Evolutionary conservation across 1,140 invertebrate species (phyloP), one percentile per base, ranked within the genome.

Genomic region (Phortica variegata): DNA sequence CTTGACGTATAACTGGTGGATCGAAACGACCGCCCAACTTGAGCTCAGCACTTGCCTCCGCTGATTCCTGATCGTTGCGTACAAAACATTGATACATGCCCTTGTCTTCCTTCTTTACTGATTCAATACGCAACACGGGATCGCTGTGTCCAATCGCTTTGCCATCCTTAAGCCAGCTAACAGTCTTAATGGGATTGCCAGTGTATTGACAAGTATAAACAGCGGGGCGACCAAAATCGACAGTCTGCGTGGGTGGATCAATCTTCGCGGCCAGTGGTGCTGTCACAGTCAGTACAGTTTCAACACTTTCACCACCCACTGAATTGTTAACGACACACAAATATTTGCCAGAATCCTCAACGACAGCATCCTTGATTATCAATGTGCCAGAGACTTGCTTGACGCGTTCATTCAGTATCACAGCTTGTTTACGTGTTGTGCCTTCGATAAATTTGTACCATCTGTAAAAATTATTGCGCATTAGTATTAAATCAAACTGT

Each of bases 51-150:
- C 90, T 92, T 1, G 90, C 90, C 69, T 96, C 92, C 1, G 91
- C 91, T 59, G 89, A 93, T 78, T 96, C 93, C 75, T 94, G 90
- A 66, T 95, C 92, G 72, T 96, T 96, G 37, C 89, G 82, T 23
- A 95, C 90, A 70, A 97, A 93, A 73, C 95, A 97, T 65, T 97
- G 94, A 73, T 97, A 98, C 93, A 97, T 97, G 73, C 94, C 95
- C 71, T 92, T 93, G 74, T 97, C 93, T 77, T 95, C 90, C 63
- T 95, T 91, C 75, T 91, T 88, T 0, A 98, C 92, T 3, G 87
- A 87, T 56, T 91, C 88, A 61, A 97, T 94, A 43, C 87, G 84
- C 13, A 96, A 77, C 34, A 87, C 82, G 1, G 87, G 81, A 52
- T 91, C 90, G 52, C 88, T 86, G 61, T 88, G 85, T 41, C 86